Evolutionary conservation across 2,888 invertebrate genomes (phyloP).

Genomic region (Bembecia ichneumoniformis): DNA sequence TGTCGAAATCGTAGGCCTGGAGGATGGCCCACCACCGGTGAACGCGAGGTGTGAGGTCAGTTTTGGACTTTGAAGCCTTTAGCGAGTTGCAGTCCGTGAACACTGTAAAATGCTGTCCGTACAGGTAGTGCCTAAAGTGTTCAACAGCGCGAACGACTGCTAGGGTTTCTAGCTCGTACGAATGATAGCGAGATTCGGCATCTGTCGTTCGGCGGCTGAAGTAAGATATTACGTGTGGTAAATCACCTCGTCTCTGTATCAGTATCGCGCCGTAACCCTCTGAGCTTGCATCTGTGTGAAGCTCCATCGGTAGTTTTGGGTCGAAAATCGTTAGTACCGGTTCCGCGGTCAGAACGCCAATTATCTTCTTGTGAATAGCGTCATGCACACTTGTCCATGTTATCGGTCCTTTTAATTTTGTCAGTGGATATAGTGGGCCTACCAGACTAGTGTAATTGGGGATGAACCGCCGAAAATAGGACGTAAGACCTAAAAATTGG

Average conservation of each 20-base stretch:
- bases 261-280: neutral
- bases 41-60: too few species aligned
- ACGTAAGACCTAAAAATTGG: constrained; percentile 13
- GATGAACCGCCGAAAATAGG: constrained; percentile 14
- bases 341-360: neutral
- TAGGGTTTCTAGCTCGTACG: too few species aligned
- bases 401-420: constrained; percentile 14
- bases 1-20: too few species aligned
- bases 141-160: too few species aligned
- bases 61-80: too few species aligned
- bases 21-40: too few species aligned
- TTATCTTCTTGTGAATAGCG: constrained; percentile 6
- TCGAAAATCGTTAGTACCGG: constrained; percentile 1
- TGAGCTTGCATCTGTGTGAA: constrained; percentile 1
- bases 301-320: neutral
- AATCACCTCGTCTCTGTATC: neutral
- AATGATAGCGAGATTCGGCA: too few species aligned
- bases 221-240: neutral
- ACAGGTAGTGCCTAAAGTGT: too few species aligned
- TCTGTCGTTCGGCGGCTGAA: neutral
- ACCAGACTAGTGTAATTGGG: constrained; percentile 11
- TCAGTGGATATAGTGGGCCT: constrained; percentile 18
- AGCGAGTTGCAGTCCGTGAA: too few species aligned
- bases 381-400: constrained; percentile 13
- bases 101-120: too few species aligned